Evolutionary conservation across 2,888 invertebrate genomes (phyloP).

Genomic region (Rhamnusium bicolor): DNA sequence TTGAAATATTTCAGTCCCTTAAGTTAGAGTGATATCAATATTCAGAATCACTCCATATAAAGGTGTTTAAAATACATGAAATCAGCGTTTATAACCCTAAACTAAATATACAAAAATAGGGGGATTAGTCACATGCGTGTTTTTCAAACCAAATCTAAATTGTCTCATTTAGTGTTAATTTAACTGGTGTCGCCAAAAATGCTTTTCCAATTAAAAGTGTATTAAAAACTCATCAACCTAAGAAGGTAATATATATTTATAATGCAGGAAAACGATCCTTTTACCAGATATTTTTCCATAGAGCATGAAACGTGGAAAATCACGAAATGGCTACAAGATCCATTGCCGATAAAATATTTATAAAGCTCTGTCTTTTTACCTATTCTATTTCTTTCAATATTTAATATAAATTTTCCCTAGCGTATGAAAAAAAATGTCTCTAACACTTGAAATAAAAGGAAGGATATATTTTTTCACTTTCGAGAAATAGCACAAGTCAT

Average conservation of each 20-base stretch:
- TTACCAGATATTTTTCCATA: neutral
- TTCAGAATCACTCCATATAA: too few species aligned
- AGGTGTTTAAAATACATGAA: too few species aligned
- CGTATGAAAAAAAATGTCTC: neutral
- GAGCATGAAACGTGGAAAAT: neutral
- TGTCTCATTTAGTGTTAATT: neutral
- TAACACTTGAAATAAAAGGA: neutral
- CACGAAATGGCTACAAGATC: slow-evolving; percentile 9
- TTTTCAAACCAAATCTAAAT: neutral
- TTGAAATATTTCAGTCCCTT: too few species aligned
- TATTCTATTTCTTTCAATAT: slow-evolving; percentile 5
- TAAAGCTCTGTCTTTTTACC: neutral
- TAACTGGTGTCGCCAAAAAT: neutral
- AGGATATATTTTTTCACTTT: neutral
- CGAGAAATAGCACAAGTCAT: neutral
- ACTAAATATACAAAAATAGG: too few species aligned
- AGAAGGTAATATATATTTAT: neutral
- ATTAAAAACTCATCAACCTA: neutral
- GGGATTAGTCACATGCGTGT: too few species aligned
- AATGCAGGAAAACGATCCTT: neutral
- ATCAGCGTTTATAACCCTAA: too few species aligned
- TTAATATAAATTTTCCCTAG: slow-evolving; percentile 3
- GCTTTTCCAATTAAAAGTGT: neutral
- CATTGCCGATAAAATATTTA: slow-evolving; percentile 5
- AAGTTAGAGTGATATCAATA: too few species aligned